A percentile compares a stretch with the other conserved stretches of the same genome.
These are phyloP conservation scores for Habrosyne pyritoides DNA, from an alignment of 2,888 invertebrate genomes.

Conservation along the genomic window DNA sequence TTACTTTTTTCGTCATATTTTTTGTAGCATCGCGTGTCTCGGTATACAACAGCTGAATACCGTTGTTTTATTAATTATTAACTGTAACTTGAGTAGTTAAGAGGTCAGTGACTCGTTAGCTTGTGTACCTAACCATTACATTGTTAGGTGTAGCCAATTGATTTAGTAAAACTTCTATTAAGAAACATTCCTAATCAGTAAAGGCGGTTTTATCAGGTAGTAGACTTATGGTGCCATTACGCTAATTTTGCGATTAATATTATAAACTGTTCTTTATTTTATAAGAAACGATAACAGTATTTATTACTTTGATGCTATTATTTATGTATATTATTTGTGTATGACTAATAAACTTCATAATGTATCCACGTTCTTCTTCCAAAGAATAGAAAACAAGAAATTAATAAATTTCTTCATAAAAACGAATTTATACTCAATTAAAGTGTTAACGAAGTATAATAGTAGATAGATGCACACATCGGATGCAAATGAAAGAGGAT, in stretches of 20 bases:
- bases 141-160: slow-evolving; percentile 56
- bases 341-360: too few species aligned
- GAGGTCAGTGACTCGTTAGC: slow-evolving; percentile 56
- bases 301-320: background rate
- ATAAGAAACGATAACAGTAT: background rate
- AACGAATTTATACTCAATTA: too few species aligned
- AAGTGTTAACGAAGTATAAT: background rate
- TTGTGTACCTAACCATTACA: slow-evolving; percentile 49
- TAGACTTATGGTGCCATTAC: background rate
- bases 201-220: slow-evolving; percentile 5
- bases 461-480: background rate
- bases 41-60: slow-evolving; percentile 50
- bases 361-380: too few species aligned
- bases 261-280: background rate
- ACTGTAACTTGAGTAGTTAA: slow-evolving; percentile 65
- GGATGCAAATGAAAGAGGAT: slow-evolving; percentile 5
- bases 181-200: slow-evolving; percentile 16
- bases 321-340: background rate
- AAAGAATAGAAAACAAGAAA: too few species aligned
- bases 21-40: slow-evolving; percentile 41
- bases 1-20: slow-evolving; percentile 23
- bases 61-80: slow-evolving; percentile 75
- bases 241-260: background rate
- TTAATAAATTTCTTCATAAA: too few species aligned
- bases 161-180: slow-evolving; percentile 29